Base-by-base conservation (phyloP, 2,797 vertebrate genomes). In the Tinamus major region DNA sequence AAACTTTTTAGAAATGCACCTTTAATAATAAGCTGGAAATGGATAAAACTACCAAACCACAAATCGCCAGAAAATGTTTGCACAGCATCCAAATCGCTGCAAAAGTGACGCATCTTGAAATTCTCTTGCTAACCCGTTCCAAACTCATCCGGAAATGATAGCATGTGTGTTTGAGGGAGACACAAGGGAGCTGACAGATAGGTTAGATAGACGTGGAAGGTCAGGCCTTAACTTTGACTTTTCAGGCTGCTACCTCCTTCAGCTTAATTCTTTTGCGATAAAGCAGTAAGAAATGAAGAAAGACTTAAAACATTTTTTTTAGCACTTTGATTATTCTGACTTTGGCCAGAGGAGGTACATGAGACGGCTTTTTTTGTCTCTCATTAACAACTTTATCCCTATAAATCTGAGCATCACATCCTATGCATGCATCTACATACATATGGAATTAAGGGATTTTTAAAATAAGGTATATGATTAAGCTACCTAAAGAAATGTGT, bases 21-120 rank as follows among this genome's bases (percentile, higher is more conserved):
- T 97, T 97, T 97, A 95, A 97, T 95, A 95, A 96, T 97, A 86
- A 94, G 95, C 89, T 87, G 87, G 93, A 94, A 96, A 94, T 87
- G 65, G 77, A 82, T 94, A 96, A 97, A 96, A 93, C 69, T 90
- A 87, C 91, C 93, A 91, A 96, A 94, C 95, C 94, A 95, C 94
- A 96, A 93, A 95, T 97, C 58, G 1, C 91, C 89, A 81, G 89
- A 94, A 93, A 69, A 95, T 96, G 95, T 96, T 97, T 97, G 96
- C 94, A 88, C 65, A 97, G 87, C 86, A 65, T 94, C 97, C 88
- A 80, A 88, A 93, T 94, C 92, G 93, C 93, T 72, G 91, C 94
- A 95, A 89, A 97, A 94, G 90, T 94, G 97, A 96, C 96, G 93
- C 92, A 75, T 81, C 91, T 95, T 95, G 93, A 97, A 94, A 93